Conservation (phyloP, 2,797 vertebrate species). For the Dicrostonyx torquatus region DNA sequence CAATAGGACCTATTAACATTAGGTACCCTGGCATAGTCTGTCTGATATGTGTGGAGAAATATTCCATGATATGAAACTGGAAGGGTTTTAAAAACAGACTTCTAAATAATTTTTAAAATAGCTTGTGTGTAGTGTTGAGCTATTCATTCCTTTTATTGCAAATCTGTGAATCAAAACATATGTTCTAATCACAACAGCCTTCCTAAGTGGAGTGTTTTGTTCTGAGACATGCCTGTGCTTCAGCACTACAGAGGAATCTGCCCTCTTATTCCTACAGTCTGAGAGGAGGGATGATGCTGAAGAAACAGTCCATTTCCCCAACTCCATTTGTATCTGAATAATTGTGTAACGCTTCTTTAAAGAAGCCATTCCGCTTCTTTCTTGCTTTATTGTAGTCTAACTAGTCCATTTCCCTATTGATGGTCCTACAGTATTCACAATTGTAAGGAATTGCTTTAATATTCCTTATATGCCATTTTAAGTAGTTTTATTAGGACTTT, state of each 20-base stretch:
- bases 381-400: background rate
- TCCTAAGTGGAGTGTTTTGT: background rate
- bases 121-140: background rate
- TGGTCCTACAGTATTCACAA: background rate
- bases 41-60: slow-evolving; percentile 37
- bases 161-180: background rate
- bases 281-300: background rate
- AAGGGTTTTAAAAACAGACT: background rate
- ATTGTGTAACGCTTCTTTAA: background rate
- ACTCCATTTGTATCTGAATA: background rate
- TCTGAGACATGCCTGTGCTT: background rate
- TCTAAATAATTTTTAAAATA: slow-evolving; percentile 2
- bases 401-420: background rate
- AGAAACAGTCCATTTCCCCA: background rate
- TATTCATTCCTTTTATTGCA: slow-evolving; percentile 13
- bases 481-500: background rate
- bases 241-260: background rate
- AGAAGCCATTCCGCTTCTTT: background rate
- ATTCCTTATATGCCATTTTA: background rate
- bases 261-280: background rate
- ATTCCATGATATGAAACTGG: background rate
- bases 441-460: background rate
- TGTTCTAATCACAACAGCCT: slow-evolving; percentile 4
- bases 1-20: background rate
- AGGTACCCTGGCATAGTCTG: background rate